These are phyloP conservation scores for Pseudotriccus pelzelni DNA, from an alignment of 2,797 vertebrate species.

Conservation along the genomic window DNA sequence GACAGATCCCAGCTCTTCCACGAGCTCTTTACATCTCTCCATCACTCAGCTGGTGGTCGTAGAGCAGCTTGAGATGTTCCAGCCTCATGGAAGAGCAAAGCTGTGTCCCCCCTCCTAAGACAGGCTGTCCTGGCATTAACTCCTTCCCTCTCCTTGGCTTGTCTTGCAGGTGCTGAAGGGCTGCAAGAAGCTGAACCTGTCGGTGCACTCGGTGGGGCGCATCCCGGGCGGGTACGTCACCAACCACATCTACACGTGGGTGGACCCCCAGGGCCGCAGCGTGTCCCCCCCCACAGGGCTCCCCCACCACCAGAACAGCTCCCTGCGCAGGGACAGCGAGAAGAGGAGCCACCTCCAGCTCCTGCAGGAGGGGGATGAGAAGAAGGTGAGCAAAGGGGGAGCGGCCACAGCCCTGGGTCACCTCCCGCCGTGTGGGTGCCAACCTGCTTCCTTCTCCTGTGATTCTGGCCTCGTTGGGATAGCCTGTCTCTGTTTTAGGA, in stretches of 20 bases:
- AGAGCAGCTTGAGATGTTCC: not conserved
- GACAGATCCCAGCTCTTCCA: not conserved
- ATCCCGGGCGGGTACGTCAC: constrained; percentile 93
- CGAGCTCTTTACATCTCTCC: not conserved
- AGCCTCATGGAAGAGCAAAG: not conserved
- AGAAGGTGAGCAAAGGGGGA: constrained; percentile 83
- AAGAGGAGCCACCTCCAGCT: constrained; percentile 90
- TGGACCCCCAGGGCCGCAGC: constrained; percentile 84
- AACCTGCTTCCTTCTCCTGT: rapidly evolving
- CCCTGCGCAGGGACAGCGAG: constrained; percentile 82
- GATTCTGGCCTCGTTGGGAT: rapidly evolving
- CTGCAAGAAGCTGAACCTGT: constrained; percentile 88
- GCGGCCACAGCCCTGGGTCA: not conserved
- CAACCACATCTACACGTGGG: constrained; percentile 95
- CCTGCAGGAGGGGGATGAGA: constrained; percentile 93
- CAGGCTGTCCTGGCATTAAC: not conserved
- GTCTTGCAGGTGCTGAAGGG: constrained; percentile 89
- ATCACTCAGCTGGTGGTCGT: not conserved
- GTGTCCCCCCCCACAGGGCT: constrained; percentile 86
- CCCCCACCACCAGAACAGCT: constrained; percentile 80
- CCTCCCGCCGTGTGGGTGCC: rapidly evolving
- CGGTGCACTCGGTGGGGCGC: constrained; percentile 87
- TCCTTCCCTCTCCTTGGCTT: not conserved
- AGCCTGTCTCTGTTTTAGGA: not conserved
- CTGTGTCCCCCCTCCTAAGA: rapidly evolving